Evolutionary conservation across 1,140 invertebrate species (phyloP).

Genomic region (Drosophila asahinai): DNA sequence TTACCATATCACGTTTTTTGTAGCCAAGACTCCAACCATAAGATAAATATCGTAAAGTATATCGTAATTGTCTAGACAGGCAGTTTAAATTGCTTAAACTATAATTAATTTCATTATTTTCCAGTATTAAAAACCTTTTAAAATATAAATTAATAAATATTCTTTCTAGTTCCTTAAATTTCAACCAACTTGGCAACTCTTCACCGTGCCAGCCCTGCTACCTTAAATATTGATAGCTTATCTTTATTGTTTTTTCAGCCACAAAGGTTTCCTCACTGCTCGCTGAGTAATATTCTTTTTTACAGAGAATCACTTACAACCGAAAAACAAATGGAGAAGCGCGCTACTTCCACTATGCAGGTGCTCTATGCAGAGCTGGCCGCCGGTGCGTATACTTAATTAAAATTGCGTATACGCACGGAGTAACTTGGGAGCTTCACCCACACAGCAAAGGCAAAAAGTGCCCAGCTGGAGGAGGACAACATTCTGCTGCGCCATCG

Average conservation of each 20-base stretch:
- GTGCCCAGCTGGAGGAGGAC: conserved; percentile 67
- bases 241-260: conserved; percentile 40
- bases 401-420: conserved; percentile 1
- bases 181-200: conserved; percentile 8
- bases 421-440: neutral
- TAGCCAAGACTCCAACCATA: conserved; percentile 5
- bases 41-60: neutral
- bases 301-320: conserved; percentile 8
- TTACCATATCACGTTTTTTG: neutral
- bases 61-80: neutral
- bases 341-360: conserved; percentile 56
- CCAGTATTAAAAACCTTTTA: neutral
- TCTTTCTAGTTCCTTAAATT: neutral
- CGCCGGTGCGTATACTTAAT: conserved; percentile 60
- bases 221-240: conserved; percentile 57
- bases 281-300: conserved; percentile 33
- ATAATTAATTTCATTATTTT: too few relatives aligned
- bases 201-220: neutral
- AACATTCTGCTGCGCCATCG: conserved; percentile 69
- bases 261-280: neutral
- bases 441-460: conserved; percentile 64
- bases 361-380: conserved; percentile 66
- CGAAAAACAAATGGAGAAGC: conserved; percentile 52
- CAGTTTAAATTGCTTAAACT: too few relatives aligned
- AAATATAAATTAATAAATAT: neutral